Evolutionary conservation across 2,888 invertebrate species (phyloP), one percentile per base, ranked within the genome.

Genomic region (Hemaris fuciformis): DNA sequence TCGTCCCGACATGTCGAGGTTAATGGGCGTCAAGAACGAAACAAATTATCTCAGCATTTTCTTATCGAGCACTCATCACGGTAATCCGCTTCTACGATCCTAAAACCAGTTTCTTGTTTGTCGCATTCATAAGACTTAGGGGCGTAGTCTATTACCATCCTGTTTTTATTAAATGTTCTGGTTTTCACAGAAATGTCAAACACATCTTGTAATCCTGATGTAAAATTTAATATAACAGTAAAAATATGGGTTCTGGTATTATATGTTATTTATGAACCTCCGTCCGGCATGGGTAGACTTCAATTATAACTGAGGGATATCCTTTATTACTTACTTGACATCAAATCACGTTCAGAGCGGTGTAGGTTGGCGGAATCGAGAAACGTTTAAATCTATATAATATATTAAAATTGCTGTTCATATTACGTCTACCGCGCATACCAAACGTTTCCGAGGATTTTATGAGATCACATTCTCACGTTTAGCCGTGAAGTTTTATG

Each of bases 21-120:
- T 81, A 84, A 83, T 80, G 64, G 70, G 73, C 64, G 72, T 75
- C 80, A 85, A 86, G 83, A 81, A 78, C 75, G 72, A 67, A 38
- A 62, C 64, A 65, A 66, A 72, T 68, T 62, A 69, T 70, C 66
- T 64, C 31, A 65, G 64, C 53, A 56, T 43, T 64, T 66, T 62
- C 67, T 65, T 60, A 48, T 18, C 41, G 15, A 25, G 25, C 13
- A 13, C 25, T 22, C n/a, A 46, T 23, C 34, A 22, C 31, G 34
- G 10, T 59, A 59, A 43, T 38, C 38, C 38, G 38, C 38, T n/a
- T n/a, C n/a, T 38, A n/a, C n/a, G 38, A n/a, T 38, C 38, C 38
- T 38, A 10, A 38, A 38, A 38, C 38, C 38, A 38, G 38, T 38
- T 38, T 38, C 38, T 38, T 10, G 13, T 38, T n/a, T n/a, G n/a